Evolutionary conservation across 2,888 invertebrate genomes (phyloP).

Genomic region (Xylota sylvarum): DNA sequence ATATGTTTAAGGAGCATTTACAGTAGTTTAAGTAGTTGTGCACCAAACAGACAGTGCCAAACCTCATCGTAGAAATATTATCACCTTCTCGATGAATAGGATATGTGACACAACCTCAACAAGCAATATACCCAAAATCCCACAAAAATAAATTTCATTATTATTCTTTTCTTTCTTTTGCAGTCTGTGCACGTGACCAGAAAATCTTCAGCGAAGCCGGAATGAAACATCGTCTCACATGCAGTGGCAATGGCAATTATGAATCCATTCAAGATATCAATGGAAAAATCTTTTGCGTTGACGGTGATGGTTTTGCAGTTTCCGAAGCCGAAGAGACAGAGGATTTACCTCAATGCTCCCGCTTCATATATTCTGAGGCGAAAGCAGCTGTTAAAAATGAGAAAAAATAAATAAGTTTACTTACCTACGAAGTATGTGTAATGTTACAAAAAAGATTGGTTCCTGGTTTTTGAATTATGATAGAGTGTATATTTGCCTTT

Average conservation of each 20-base stretch:
- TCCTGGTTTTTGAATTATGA: constrained; percentile 66
- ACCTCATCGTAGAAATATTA: neutral
- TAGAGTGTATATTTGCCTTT: constrained; percentile 26
- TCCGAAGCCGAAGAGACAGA: constrained; percentile 77
- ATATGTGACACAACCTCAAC: neutral
- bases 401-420: constrained; percentile 24
- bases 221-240: constrained; percentile 85
- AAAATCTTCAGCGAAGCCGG: constrained; percentile 85
- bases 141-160: neutral
- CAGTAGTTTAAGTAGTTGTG: too few relatives aligned
- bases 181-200: constrained; percentile 88
- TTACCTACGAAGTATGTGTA: constrained; percentile 58
- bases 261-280: constrained; percentile 85
- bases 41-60: too few relatives aligned
- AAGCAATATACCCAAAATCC: neutral
- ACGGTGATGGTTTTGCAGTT: constrained; percentile 87
- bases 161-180: neutral
- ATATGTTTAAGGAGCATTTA: too few relatives aligned
- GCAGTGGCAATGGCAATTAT: constrained; percentile 87
- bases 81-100: neutral
- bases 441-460: constrained; percentile 74
- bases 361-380: constrained; percentile 76
- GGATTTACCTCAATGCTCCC: constrained; percentile 65
- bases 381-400: constrained; percentile 34
- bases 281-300: constrained; percentile 87